A percentile compares a stretch with the other conserved stretches of the same genome.
These are phyloP conservation scores for Aeoliscus strigatus DNA, from an alignment of 2,797 vertebrate species.

Conservation along the genomic window DNA sequence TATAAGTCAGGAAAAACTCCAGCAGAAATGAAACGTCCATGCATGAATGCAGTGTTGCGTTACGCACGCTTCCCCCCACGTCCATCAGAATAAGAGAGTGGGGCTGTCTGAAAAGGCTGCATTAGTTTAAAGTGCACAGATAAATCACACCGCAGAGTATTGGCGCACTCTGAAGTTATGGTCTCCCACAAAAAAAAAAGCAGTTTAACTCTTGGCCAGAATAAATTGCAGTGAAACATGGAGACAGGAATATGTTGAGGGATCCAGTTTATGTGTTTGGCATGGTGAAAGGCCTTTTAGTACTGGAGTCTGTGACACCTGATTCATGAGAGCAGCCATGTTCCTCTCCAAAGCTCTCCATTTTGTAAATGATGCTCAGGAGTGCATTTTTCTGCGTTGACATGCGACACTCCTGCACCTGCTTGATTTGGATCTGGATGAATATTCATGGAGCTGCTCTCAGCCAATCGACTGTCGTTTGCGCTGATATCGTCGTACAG, in stretches of 20 bases:
- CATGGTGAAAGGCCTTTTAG: conserved; percentile 44
- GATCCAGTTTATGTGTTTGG: conserved; percentile 43
- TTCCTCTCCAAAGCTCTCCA: conserved; percentile 51
- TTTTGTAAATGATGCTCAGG: conserved; percentile 59
- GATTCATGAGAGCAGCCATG: conserved; percentile 46
- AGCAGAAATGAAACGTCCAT: too few species aligned
- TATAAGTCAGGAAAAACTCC: too few species aligned
- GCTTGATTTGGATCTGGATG: conserved; percentile 18
- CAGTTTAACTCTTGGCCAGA: conserved; percentile 42
- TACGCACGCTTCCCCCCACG: too few species aligned
- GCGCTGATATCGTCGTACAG: too few species aligned
- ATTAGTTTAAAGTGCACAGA: conserved; percentile 31
- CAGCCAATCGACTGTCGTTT: too few species aligned
- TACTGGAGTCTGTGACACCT: conserved; percentile 53
- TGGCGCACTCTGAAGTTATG: conserved; percentile 31
- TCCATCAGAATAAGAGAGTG: conserved; percentile 10
- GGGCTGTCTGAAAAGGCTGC: background rate
- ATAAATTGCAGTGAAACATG: conserved; percentile 44
- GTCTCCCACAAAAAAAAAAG: conserved; percentile 38
- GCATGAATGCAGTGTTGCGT: too few species aligned
- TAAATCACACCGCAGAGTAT: conserved; percentile 38
- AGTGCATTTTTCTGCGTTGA: conserved; percentile 37
- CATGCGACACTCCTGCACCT: conserved; percentile 58
- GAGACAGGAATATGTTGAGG: conserved; percentile 36
- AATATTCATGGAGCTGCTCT: conserved; percentile 12